Conservation (phyloP, 2,888 invertebrate species). For the Ethmia dodecea region DNA sequence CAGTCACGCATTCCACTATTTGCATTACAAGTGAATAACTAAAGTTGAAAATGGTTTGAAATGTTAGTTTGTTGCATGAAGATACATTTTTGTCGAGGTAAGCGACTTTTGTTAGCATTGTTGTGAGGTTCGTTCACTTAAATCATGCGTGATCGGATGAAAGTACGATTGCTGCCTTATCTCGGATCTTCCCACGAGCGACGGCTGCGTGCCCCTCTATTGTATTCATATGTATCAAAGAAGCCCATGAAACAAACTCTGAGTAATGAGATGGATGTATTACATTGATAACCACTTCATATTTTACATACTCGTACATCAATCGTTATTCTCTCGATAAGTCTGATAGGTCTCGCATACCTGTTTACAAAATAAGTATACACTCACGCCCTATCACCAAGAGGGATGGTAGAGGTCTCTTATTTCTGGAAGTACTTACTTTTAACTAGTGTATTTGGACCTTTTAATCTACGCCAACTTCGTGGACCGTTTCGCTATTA, state of each 20-base stretch:
- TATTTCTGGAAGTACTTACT: no score
- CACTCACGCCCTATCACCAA: no score
- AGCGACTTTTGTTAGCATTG: slow-evolving; percentile 37
- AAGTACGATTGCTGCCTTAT: slow-evolving; percentile 60
- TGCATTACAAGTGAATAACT: no score
- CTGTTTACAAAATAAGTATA: no score
- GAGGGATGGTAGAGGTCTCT: no score
- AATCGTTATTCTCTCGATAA: slow-evolving; percentile 26
- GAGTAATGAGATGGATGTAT: slow-evolving; percentile 44
- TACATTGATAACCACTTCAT: slow-evolving; percentile 39
- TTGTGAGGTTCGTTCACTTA: slow-evolving; percentile 59
- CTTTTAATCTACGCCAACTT: no score
- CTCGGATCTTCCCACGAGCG: slow-evolving; percentile 60
- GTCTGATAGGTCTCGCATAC: slow-evolving; percentile 3
- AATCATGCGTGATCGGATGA: slow-evolving; percentile 69
- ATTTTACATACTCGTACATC: slow-evolving; percentile 35
- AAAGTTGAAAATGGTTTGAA: no score
- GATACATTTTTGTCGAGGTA: slow-evolving; percentile 24
- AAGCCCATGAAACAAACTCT: slow-evolving; percentile 35
- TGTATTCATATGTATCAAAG: slow-evolving; percentile 33
- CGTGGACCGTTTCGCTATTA: no score
- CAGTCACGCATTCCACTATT: no score
- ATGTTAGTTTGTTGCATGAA: neutral
- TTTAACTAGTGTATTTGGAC: no score
- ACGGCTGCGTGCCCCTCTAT: slow-evolving; percentile 39